phyloP scores from a whole-genome alignment of 2,888 invertebrate genomes.

The Clitarchus hookeri region DNA sequence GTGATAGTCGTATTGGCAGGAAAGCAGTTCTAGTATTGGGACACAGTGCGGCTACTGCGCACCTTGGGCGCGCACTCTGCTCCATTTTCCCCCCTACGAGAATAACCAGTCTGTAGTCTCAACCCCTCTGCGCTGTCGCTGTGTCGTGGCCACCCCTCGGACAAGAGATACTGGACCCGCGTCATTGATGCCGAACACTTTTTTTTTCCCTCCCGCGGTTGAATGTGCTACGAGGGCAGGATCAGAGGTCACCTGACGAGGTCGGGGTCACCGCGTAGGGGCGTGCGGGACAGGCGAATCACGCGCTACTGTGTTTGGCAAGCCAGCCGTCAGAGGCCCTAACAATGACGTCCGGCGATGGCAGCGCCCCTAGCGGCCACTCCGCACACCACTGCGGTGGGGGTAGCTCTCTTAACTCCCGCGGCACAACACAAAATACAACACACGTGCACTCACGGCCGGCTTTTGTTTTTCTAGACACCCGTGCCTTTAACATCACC shows the following conservation, averaged over 20 bases:
- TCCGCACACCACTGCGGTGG: background rate
- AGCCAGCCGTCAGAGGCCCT: background rate
- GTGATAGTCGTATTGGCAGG: too few relatives aligned
- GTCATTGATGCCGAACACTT: too few relatives aligned
- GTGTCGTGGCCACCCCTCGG: too few relatives aligned
- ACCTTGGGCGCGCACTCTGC: too few relatives aligned
- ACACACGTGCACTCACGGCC: background rate
- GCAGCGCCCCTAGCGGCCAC: background rate
- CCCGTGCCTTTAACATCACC: background rate
- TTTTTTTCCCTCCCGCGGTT: too few relatives aligned
- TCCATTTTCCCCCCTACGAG: too few relatives aligned
- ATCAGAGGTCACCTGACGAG: background rate
- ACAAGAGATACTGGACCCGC: too few relatives aligned
- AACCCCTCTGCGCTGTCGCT: too few relatives aligned
- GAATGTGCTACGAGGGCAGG: background rate
- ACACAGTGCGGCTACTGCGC: too few relatives aligned
- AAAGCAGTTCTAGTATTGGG: too few relatives aligned
- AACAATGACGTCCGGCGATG: background rate
- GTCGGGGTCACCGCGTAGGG: background rate
- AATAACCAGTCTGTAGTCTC: too few relatives aligned
- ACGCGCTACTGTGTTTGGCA: background rate
- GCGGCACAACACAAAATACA: background rate
- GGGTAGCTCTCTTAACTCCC: background rate
- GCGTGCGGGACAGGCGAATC: background rate
- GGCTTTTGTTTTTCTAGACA: background rate